Percentiles rank a stretch among this genome's conserved stretches.
Conservation (phyloP, 2,888 invertebrate species). For the Diaperis boleti region DNA sequence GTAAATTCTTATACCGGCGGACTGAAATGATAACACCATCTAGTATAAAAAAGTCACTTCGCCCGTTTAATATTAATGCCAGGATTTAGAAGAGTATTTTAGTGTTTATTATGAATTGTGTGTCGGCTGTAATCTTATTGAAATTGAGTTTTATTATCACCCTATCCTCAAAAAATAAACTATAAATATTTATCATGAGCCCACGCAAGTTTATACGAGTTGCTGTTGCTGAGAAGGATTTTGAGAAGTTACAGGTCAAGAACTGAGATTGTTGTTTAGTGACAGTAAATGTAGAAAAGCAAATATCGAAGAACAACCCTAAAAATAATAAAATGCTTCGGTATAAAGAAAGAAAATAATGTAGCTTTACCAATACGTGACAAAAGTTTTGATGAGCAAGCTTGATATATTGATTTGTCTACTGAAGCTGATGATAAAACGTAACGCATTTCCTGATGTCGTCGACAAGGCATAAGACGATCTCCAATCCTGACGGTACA, state of each 20-base stretch:
- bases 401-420: slow-evolving; percentile 47
- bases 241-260: slow-evolving; percentile 13
- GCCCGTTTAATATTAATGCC: slow-evolving; percentile 21
- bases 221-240: slow-evolving; percentile 16
- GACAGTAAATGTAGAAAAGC: slow-evolving; percentile 35
- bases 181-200: slow-evolving; percentile 35
- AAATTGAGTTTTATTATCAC: slow-evolving; percentile 26
- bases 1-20: too few relatives aligned
- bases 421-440: slow-evolving; percentile 44
- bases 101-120: slow-evolving; percentile 25
- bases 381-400: slow-evolving; percentile 43
- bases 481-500: slow-evolving; percentile 47
- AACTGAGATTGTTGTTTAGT: slow-evolving; percentile 33
- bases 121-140: slow-evolving; percentile 18
- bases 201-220: slow-evolving; percentile 15
- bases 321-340: slow-evolving; percentile 40
- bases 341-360: slow-evolving; percentile 44
- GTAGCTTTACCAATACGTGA: slow-evolving; percentile 47
- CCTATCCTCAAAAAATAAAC: slow-evolving; percentile 23
- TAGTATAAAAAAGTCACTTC: background rate
- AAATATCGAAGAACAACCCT: slow-evolving; percentile 36
- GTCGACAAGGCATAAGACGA: slow-evolving; percentile 44
- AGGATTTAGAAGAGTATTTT: slow-evolving; percentile 2
- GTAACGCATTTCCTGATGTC: slow-evolving; percentile 44
- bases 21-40: too few relatives aligned